Conservation (phyloP, 2,797 vertebrate genomes). For the Typhlichthys subterraneus region DNA sequence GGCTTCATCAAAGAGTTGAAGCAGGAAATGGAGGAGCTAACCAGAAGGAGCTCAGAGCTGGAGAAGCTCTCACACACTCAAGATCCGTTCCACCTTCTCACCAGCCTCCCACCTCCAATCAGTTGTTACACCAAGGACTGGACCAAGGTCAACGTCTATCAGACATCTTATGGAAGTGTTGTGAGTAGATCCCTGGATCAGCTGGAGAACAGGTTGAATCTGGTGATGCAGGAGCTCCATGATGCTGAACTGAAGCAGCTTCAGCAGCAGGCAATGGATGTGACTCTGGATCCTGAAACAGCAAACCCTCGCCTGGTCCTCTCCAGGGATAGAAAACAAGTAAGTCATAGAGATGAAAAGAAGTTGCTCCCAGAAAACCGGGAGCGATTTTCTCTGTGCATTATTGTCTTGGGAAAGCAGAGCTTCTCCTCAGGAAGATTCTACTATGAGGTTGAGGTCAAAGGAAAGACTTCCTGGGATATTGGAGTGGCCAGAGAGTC, state of each 20-base stretch:
- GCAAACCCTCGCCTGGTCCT: constrained; percentile 1
- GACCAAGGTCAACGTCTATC: neutral
- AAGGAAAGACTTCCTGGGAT: too few species aligned
- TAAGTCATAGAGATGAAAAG: neutral
- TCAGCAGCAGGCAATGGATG: neutral
- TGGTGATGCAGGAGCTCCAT: neutral
- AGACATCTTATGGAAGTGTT: neutral
- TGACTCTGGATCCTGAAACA: constrained; percentile 7
- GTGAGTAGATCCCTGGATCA: neutral
- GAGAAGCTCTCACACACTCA: constrained; percentile 5
- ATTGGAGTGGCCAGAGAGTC: too few species aligned
- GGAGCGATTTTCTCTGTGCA: neutral
- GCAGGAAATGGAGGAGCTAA: neutral
- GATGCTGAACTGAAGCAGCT: neutral
- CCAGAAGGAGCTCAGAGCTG: neutral
- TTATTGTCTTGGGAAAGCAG: neutral
- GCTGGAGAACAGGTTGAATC: neutral
- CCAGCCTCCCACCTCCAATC: constrained; percentile 1
- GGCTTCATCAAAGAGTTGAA: constrained; percentile 2
- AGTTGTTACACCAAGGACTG: neutral
- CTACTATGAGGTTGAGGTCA: too few species aligned
- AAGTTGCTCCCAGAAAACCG: neutral
- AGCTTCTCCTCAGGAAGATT: too few species aligned
- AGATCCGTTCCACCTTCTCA: constrained; percentile 1
- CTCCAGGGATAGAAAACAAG: neutral